phyloP scores from a whole-genome alignment of 2,113 vertebrate genomes.

The Ceuthmochares aereus region DNA sequence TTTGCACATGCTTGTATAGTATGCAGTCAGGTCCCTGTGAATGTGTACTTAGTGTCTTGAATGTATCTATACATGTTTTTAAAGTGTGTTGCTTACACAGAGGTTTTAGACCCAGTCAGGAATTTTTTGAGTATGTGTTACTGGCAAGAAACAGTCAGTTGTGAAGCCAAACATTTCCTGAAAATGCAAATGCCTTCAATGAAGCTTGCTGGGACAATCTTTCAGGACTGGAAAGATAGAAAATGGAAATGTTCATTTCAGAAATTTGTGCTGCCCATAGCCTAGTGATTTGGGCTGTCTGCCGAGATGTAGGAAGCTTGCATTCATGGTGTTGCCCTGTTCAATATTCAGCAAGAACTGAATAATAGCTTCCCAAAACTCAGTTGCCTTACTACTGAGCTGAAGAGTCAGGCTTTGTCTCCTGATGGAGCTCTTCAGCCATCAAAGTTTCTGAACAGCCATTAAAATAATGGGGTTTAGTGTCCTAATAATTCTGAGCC shows the following conservation, averaged over 20 bases:
- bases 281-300: neutral
- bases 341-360: neutral
- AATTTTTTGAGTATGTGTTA: neutral
- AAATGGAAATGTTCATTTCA: neutral
- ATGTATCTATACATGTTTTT: neutral
- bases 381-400: neutral
- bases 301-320: neutral
- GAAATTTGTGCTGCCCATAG: neutral
- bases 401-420: neutral
- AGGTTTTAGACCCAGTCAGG: neutral
- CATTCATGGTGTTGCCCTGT: neutral
- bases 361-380: neutral
- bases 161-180: neutral
- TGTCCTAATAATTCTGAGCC: neutral
- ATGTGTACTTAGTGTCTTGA: neutral
- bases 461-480: neutral
- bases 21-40: neutral
- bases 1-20: neutral
- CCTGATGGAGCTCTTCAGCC: neutral
- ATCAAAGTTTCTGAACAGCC: neutral
- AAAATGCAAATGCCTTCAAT: neutral
- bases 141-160: neutral
- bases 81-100: neutral
- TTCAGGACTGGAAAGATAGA: neutral
- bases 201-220: neutral